phyloP scores from a whole-genome alignment of 2,888 invertebrate genomes.

The Limnephilus rhombicus region DNA sequence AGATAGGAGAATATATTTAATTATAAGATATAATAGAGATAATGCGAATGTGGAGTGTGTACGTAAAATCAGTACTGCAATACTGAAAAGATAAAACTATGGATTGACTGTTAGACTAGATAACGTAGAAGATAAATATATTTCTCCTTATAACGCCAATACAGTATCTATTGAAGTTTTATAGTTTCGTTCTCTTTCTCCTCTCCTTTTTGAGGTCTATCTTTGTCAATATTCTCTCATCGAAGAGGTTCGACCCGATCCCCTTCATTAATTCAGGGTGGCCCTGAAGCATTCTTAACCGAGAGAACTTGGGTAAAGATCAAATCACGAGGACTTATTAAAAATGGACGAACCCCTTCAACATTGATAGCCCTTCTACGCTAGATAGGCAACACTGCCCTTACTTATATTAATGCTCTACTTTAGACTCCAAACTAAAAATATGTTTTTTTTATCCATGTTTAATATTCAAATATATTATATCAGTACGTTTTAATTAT shows the following conservation, averaged over 20 bases:
- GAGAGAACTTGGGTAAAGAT: background rate
- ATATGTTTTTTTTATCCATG: background rate
- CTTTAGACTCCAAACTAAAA: background rate
- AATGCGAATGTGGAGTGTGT: too few relatives aligned
- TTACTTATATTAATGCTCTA: background rate
- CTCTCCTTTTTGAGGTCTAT: background rate
- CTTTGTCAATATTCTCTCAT: background rate
- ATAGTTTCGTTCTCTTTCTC: background rate
- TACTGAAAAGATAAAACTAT: too few relatives aligned
- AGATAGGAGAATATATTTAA: background rate
- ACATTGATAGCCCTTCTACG: background rate
- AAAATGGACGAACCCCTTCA: background rate
- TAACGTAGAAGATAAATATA: too few relatives aligned
- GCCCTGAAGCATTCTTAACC: background rate
- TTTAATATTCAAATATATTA: too few relatives aligned
- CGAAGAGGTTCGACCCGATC: background rate
- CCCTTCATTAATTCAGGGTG: background rate
- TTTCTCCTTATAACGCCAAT: background rate
- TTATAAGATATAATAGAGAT: too few relatives aligned
- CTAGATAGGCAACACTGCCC: background rate
- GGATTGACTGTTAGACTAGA: too few relatives aligned
- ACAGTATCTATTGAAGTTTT: background rate
- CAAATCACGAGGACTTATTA: conserved; percentile 9
- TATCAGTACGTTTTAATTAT: too few relatives aligned
- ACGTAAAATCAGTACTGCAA: too few relatives aligned